Evolutionary conservation across 1,140 invertebrate species (phyloP), one percentile per base, ranked within the genome.

Genomic region (Watersipora subatra): DNA sequence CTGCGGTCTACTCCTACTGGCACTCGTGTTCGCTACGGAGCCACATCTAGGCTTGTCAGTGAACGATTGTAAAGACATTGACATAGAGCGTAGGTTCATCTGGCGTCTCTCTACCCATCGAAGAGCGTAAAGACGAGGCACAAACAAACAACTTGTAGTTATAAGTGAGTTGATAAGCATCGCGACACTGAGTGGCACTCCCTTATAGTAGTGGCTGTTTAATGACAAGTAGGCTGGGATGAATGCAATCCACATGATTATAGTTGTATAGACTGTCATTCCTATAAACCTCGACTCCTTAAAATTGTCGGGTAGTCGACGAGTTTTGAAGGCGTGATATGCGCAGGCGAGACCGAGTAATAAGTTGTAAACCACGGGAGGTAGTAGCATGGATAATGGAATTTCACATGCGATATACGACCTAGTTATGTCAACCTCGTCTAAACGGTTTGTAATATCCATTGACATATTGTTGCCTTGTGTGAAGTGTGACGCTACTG

Each of bases 261-360:
- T 57, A 0, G 74, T 76, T 28, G 74, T 75, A 64, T 72, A 73
- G 17, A 75, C 74, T 64, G 73, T 75, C 65, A 75, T 70, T 20
- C 70, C 68, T 29, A 75, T 75, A 67, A 72, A 76, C 25, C 74
- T 71, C 1, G 73, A 74, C 65, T 76, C 74, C 67, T 75, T 75
- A 67, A 73, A 76, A 67, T 76, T 75, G 67, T 76, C 69, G 3
- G 75, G 74, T 26, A 76, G 68, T 59, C 69, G 69, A n/a, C 74
- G 68, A 1, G 74, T 74, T 61, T 92, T 84, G 0, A 93, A 87
- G 1, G 91, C 92, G 75, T 93, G 93, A 22, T 92, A 85, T 0
- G 91, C 92, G 76, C 91, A 93, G 1, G 93, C 84, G 7, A 92
- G 80, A 67, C 93, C 91, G 28, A 95, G 83, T 28, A 91, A 80